phyloP scores from a whole-genome alignment of 2,113 vertebrate species.

The Pimephales promelas region DNA sequence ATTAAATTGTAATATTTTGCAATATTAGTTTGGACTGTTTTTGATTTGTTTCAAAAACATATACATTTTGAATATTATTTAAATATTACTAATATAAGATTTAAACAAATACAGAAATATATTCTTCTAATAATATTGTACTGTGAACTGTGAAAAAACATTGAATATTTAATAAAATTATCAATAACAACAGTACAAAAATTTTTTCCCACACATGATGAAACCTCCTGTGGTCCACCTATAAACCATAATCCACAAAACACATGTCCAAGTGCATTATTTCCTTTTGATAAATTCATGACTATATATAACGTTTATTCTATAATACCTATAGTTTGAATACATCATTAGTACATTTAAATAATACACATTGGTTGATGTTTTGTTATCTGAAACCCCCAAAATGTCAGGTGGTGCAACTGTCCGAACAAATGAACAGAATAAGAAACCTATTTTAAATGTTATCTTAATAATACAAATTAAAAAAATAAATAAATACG shows the following conservation, averaged over 20 bases:
- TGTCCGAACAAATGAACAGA: no score
- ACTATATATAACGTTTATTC: no score
- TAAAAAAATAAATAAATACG: no score
- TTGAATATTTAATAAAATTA: neutral
- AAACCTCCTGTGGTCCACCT: neutral
- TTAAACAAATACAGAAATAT: neutral
- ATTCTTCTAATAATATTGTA: neutral
- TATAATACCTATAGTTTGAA: no score
- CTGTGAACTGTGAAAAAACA: neutral
- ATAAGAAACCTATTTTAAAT: no score
- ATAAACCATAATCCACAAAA: neutral
- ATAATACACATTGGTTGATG: no score
- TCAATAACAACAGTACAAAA: neutral
- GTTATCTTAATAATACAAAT: no score
- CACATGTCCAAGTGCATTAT: no score
- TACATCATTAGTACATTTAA: no score
- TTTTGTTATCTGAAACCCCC: no score
- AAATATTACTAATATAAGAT: neutral
- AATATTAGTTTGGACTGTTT: neutral
- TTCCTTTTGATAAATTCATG: no score
- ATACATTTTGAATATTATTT: neutral
- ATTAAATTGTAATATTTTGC: neutral
- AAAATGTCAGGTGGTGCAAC: no score
- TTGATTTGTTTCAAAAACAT: neutral
- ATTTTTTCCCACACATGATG: neutral